These are phyloP conservation scores for Laticauda laticaudata DNA, from an alignment of 2,113 vertebrate species.

Conservation along the genomic window DNA sequence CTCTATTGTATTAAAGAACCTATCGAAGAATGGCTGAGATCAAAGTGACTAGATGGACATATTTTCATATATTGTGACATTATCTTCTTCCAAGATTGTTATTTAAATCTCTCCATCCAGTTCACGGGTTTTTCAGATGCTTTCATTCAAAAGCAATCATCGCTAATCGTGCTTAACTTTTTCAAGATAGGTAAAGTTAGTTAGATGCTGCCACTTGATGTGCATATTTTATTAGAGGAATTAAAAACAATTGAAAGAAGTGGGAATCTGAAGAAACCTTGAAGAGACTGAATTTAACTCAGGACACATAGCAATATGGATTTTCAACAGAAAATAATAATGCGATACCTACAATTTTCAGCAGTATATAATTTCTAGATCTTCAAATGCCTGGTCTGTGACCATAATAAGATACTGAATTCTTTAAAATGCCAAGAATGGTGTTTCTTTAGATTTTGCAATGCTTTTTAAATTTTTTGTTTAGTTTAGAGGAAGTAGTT, in stretches of 20 bases:
- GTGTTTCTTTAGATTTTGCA: not conserved
- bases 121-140: not conserved
- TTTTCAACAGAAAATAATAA: not conserved
- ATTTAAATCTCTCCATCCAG: not conserved
- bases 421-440: not conserved
- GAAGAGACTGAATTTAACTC: not conserved
- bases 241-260: not conserved
- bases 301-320: not conserved
- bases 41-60: not conserved
- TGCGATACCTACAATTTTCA: not conserved
- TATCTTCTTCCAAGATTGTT: not conserved
- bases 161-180: not conserved
- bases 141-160: not conserved
- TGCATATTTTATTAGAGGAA: not conserved
- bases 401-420: too few relatives aligned
- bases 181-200: not conserved
- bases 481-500: constrained; percentile 7
- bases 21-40: not conserved
- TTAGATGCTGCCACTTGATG: not conserved
- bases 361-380: not conserved
- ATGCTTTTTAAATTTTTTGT: not conserved
- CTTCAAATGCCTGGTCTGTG: not conserved
- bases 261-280: not conserved
- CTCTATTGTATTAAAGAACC: not conserved
- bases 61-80: not conserved